Evolutionary conservation across 2,888 invertebrate genomes (phyloP).

Genomic region (Mythimna impura): DNA sequence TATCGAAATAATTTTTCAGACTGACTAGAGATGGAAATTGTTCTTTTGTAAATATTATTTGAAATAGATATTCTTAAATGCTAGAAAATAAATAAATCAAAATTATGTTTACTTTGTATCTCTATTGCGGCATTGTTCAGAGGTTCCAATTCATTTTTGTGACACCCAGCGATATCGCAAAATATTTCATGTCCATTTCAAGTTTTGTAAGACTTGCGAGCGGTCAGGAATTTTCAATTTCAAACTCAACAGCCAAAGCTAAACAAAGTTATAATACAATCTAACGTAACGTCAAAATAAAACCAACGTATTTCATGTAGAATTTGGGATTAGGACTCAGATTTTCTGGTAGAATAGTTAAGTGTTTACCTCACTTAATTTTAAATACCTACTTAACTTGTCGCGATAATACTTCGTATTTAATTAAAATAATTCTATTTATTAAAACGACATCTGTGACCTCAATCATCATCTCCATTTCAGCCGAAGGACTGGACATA

Average conservation of each 20-base stretch:
- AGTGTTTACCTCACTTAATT: neutral
- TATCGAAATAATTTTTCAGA: neutral
- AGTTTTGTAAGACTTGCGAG: conserved; percentile 59
- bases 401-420: neutral
- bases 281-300: conserved; percentile 56
- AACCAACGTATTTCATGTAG: conserved; percentile 58
- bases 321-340: conserved; percentile 35
- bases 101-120: neutral
- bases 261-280: conserved; percentile 66
- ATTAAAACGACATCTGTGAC: too few species aligned
- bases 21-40: neutral
- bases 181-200: conserved; percentile 58
- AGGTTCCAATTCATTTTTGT: conserved; percentile 25
- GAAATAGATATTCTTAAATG: neutral
- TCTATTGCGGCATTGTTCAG: neutral
- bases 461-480: too few species aligned
- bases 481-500: too few species aligned
- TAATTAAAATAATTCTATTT: neutral
- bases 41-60: neutral
- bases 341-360: conserved; percentile 32
- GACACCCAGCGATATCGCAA: conserved; percentile 44
- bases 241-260: conserved; percentile 59
- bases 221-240: conserved; percentile 66
- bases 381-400: conserved; percentile 1
- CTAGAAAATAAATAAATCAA: neutral